Conservation (phyloP, 2,888 invertebrate species). For the Aphodius sticticus region DNA sequence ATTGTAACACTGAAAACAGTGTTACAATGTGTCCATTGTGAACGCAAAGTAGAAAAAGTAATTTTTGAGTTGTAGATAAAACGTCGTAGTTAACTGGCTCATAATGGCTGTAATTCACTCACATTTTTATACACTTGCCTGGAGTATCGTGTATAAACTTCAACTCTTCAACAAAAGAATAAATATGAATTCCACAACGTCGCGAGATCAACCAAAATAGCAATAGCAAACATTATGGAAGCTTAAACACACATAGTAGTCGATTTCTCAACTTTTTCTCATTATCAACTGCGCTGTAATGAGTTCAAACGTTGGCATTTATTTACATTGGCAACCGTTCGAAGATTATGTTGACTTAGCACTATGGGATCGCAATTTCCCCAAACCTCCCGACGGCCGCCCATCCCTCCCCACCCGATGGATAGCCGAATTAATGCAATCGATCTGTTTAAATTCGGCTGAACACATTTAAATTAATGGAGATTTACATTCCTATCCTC, state of each 20-base stretch:
- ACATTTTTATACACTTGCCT: no score
- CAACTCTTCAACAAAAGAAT: no score
- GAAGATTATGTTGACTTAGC: conserved; percentile 33
- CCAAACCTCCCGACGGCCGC: conserved; percentile 5
- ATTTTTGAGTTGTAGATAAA: no score
- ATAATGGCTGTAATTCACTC: no score
- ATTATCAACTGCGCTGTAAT: neutral
- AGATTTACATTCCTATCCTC: conserved; percentile 26
- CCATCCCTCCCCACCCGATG: neutral
- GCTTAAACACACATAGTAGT: neutral
- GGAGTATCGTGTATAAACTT: no score
- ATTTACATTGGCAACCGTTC: conserved; percentile 27
- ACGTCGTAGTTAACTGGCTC: no score
- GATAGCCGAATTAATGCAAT: conserved; percentile 31
- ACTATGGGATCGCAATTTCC: conserved; percentile 20
- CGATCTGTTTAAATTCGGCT: conserved; percentile 30
- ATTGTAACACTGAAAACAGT: no score
- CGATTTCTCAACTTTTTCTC: neutral
- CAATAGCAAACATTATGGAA: no score
- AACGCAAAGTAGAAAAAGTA: no score
- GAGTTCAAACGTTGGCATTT: conserved; percentile 21
- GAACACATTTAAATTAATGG: conserved; percentile 31
- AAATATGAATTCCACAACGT: no score
- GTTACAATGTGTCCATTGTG: no score
- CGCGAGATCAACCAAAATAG: no score